Evolutionary conservation across 2,888 invertebrate genomes (phyloP).

Genomic region (Noctuana brunneofusca): DNA sequence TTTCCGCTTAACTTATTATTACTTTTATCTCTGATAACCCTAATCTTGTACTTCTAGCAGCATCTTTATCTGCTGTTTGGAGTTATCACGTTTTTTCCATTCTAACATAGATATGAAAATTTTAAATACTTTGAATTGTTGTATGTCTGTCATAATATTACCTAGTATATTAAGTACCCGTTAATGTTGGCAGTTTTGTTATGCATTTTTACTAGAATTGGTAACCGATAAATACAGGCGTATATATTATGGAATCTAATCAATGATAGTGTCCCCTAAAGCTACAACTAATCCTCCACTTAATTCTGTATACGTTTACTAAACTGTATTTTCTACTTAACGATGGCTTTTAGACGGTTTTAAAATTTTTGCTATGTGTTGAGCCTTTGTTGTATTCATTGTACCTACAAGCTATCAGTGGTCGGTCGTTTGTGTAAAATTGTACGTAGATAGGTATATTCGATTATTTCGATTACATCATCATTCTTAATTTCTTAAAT

Average conservation of each 20-base stretch:
- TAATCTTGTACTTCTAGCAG: constrained; percentile 20
- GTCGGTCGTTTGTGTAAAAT: no score
- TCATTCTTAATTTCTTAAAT: no score
- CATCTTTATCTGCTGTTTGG: constrained; percentile 17
- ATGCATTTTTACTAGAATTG: no score
- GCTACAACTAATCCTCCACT: constrained; percentile 2
- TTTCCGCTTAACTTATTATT: constrained; percentile 5
- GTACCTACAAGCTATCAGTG: background rate
- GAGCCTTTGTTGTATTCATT: background rate
- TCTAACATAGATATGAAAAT: background rate
- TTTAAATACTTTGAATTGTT: background rate
- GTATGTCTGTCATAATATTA: no score
- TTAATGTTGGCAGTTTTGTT: no score
- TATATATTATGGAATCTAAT: constrained; percentile 1
- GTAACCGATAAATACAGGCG: background rate
- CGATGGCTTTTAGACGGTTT: background rate
- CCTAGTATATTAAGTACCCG: no score
- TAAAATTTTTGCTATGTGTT: background rate
- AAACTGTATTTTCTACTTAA: background rate
- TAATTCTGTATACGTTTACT: no score
- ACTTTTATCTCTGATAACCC: constrained; percentile 14
- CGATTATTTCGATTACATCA: no score
- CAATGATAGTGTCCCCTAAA: background rate
- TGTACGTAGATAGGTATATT: no score
- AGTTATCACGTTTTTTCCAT: constrained; percentile 2